Base-by-base conservation (phyloP, 1,140 invertebrate genomes). In the Drosophila ficusphila region DNA sequence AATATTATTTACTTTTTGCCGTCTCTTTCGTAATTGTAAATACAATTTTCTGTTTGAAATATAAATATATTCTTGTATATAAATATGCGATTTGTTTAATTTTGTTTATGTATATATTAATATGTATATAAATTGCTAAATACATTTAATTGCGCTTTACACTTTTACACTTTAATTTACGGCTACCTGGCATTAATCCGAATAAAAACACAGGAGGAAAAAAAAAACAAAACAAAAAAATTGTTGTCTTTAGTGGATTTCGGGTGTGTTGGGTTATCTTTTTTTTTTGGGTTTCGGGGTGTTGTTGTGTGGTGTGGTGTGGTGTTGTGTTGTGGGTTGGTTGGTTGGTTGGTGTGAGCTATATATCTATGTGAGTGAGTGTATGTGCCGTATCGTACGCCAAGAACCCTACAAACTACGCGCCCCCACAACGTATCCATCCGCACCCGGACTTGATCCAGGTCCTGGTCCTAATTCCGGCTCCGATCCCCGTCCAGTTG, bases 141-240 rank as follows among this genome's bases (percentile, higher is more conserved):
- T 85, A 85, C 76, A 85, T 68, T 73, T 86, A 85, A 85, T 86
- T 85, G 79, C 79, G 79, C 79, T 85, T 85, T 85, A 86, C 79
- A 86, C 58, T 61, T 79, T 52, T 67, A 67, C 61, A 67, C 61
- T 67, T 52, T 67, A 65, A 38, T 75, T 85, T 70, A 85, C 75
- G 79, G 79, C 79, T 83, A 73, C 52, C 51, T 71, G 76, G 79
- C 79, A 76, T 76, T 72, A 71, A 62, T 52, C 41, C 58, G 68
- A 83, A 67, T 86, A 70, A 76, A 82, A 73, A 77, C 51, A 71
- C 33, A 72, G 38, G 18, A 70, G 38, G 54, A 62, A 78, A 85
- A 74, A 65, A 48, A 69, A 68, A 56, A 77, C 38, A 34, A 74
- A 57, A 58, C 44, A 69, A 64, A 33, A 29, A 76, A 72, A 58